These are phyloP conservation scores for Neoniphon sammara DNA, from an alignment of 2,797 vertebrate species.

Conservation along the genomic window DNA sequence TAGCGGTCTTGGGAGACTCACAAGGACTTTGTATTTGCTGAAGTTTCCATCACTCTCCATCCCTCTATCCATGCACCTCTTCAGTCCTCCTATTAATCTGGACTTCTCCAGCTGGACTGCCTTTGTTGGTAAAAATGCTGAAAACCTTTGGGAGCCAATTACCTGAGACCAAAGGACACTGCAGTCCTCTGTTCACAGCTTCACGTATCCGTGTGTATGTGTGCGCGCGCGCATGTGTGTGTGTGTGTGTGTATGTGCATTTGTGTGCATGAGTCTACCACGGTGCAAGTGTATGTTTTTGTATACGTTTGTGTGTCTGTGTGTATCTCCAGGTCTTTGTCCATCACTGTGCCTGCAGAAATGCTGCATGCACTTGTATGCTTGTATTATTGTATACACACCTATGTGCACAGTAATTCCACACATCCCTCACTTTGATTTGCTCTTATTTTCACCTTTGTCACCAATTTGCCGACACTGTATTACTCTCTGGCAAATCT, in stretches of 20 bases:
- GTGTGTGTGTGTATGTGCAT: conserved; percentile 7
- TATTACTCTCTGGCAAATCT: conserved; percentile 37
- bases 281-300: not conserved
- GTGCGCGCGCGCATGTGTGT: not conserved
- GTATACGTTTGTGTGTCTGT: not conserved
- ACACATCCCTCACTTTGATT: conserved; percentile 39
- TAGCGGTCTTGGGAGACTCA: conserved; percentile 50
- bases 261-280: not conserved
- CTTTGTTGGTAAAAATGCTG: conserved; percentile 48
- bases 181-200: conserved; percentile 33
- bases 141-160: conserved; percentile 70
- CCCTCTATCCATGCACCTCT: conserved; percentile 34
- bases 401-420: conserved; percentile 22
- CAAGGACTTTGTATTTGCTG: conserved; percentile 49
- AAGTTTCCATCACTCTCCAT: conserved; percentile 25
- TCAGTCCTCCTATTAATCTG: conserved; percentile 20
- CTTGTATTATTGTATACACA: not conserved
- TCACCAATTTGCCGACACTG: conserved; percentile 48
- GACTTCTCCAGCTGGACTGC: conserved; percentile 24
- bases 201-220: not conserved
- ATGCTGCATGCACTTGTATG: not conserved
- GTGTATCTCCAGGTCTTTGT: not conserved
- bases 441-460: conserved; percentile 59
- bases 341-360: not conserved
- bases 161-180: conserved; percentile 57